Base-by-base conservation (phyloP, 1,140 invertebrate species). In the Periplaneta americana region DNA sequence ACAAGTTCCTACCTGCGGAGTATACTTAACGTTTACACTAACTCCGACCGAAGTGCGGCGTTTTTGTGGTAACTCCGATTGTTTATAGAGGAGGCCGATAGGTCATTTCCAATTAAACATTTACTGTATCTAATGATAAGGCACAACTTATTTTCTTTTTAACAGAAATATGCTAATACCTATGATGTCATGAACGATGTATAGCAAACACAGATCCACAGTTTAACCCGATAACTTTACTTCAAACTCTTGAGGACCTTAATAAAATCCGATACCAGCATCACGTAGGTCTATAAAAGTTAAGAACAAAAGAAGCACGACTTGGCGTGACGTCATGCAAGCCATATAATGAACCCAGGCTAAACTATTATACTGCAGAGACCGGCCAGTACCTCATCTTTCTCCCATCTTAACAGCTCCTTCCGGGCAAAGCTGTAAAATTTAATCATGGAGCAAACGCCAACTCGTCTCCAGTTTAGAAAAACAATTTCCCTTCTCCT, bases 301-400 rank as follows among this genome's bases (percentile, higher is more conserved):
- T 33, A 17, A 39, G n/a, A 79, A 79, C 78, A 79, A 79, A 79
- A 79, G 78, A 34, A 79, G 35, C 78, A 31, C 34, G 77, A 78
- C 9, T 6, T n/a, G 35, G 78, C 78, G 78, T 79, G 78, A 79
- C 78, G 78, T 57, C 78, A 79, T 35, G 78, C 34, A 39, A 37
- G 32, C 33, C n/a, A 77, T 33, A 34, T 33, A 77, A 77, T 77
- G 75, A 77, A 77, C 32, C 33, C 35, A 34, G 31, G n/a, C 75
- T 34, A 77, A 77, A 77, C 33, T 77, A 33, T 22, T 9, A 33
- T 9, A 77, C 17, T 33, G 75, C 22, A 77, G 22, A 0, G n/a
- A 66, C 22, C 5, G 4, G n/a, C 48, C 48, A 2, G 48, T 4
- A n/a, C 48, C 22, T 28, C 48, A 66, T 36, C 75, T 77, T 77